Conservation (phyloP, 2,113 vertebrate genomes). For the Heterochromis multidens region DNA sequence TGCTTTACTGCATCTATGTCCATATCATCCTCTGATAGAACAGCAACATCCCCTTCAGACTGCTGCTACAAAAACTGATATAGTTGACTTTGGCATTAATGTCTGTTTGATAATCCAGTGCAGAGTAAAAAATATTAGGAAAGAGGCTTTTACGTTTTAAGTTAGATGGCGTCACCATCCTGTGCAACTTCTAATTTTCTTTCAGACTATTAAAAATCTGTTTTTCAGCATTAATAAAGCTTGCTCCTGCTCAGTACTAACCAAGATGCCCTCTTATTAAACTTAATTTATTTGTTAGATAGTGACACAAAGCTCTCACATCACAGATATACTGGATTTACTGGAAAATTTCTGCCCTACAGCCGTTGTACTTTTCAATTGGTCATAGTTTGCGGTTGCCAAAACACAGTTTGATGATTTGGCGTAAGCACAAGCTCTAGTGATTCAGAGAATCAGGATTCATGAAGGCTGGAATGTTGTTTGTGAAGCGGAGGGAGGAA, state of each 20-base stretch:
- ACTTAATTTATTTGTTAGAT: neutral
- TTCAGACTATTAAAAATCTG: fast-evolving
- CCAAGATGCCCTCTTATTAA: neutral
- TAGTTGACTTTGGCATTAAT: neutral
- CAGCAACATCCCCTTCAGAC: too few species aligned
- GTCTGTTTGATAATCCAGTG: fast-evolving
- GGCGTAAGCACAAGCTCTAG: neutral
- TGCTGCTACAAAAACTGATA: neutral
- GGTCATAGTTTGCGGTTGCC: neutral
- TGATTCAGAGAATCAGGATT: neutral
- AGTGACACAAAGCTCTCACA: neutral
- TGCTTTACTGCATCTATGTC: neutral
- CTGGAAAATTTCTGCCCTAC: neutral
- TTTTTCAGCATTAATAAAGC: neutral
- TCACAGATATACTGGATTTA: neutral
- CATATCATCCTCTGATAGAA: neutral
- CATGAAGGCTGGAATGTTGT: neutral
- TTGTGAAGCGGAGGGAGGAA: neutral
- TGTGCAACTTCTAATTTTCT: too few species aligned
- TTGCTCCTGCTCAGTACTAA: neutral
- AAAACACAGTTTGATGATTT: neutral
- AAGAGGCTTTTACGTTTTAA: neutral
- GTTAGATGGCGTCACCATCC: neutral
- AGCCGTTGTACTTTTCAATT: neutral
- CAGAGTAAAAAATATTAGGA: neutral